A percentile compares a stretch with the other conserved stretches of the same genome.
These are phyloP conservation scores for Coturnix japonica DNA, from an alignment of 2,113 vertebrate species.

Conservation along the genomic window DNA sequence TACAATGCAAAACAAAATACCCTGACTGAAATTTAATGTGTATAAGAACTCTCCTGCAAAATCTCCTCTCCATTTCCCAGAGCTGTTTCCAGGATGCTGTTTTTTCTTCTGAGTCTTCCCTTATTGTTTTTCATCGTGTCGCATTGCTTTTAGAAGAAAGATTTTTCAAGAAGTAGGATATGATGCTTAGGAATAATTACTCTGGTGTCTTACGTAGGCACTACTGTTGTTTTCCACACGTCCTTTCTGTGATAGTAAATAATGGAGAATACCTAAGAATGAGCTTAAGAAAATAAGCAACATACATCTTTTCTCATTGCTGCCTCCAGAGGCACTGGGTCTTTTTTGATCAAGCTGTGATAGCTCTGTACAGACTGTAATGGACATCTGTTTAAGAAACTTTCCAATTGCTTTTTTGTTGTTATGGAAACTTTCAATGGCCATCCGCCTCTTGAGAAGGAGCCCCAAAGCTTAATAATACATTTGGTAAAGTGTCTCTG, in stretches of 20 bases:
- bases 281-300: not conserved
- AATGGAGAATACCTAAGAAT: not conserved
- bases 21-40: not conserved
- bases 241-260: not conserved
- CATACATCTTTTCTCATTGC: not conserved
- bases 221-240: not conserved
- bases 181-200: not conserved
- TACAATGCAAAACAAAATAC: not conserved
- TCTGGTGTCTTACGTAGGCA: not conserved
- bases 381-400: not conserved
- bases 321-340: not conserved
- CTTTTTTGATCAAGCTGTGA: not conserved
- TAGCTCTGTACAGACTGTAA: not conserved
- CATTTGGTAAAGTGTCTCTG: not conserved
- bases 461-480: not conserved
- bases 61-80: not conserved
- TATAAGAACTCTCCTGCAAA: not conserved
- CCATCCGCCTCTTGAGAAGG: not conserved
- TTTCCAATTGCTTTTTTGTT: not conserved
- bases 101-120: not conserved
- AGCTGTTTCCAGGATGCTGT: not conserved
- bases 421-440: not conserved
- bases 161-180: not conserved
- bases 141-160: not conserved
- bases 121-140: not conserved